phyloP scores from a whole-genome alignment of 2,888 invertebrate genomes.

The Parochlus steinenii region DNA sequence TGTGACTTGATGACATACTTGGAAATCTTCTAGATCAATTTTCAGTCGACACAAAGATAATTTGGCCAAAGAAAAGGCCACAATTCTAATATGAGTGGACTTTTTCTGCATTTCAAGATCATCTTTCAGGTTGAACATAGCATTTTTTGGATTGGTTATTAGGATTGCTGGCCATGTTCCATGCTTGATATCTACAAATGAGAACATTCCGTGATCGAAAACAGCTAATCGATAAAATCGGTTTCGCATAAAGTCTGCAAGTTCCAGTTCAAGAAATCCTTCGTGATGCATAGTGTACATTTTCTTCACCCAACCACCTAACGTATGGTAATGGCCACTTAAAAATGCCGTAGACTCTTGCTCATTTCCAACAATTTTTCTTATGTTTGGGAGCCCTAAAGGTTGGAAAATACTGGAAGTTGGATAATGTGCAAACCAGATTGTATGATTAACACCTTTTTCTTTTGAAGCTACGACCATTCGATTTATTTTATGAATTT shows the following conservation, averaged over 20 bases:
- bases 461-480: conserved; percentile 38
- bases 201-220: conserved; percentile 78
- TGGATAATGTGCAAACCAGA: conserved; percentile 86
- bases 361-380: conserved; percentile 41
- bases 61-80: conserved; percentile 55
- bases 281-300: conserved; percentile 77
- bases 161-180: conserved; percentile 66
- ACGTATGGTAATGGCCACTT: conserved; percentile 79
- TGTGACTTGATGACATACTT: conserved; percentile 37
- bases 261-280: conserved; percentile 72
- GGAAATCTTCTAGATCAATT: conserved; percentile 49
- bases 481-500: conserved; percentile 38
- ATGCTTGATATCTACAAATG: conserved; percentile 63
- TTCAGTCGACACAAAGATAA: conserved; percentile 48
- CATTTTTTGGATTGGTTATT: conserved; percentile 83
- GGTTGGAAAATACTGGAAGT: conserved; percentile 65
- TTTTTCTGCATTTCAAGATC: conserved; percentile 34
- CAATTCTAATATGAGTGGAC: conserved; percentile 66
- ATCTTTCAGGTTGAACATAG: conserved; percentile 57
- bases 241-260: conserved; percentile 86
- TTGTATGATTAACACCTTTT: conserved; percentile 38
- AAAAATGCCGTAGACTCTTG: conserved; percentile 55
- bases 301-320: conserved; percentile 57
- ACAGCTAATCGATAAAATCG: conserved; percentile 67
- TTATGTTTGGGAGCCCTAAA: conserved; percentile 33